Evolutionary conservation across 1,140 invertebrate genomes (phyloP).

Genomic region (Brachionus paranguensis): DNA sequence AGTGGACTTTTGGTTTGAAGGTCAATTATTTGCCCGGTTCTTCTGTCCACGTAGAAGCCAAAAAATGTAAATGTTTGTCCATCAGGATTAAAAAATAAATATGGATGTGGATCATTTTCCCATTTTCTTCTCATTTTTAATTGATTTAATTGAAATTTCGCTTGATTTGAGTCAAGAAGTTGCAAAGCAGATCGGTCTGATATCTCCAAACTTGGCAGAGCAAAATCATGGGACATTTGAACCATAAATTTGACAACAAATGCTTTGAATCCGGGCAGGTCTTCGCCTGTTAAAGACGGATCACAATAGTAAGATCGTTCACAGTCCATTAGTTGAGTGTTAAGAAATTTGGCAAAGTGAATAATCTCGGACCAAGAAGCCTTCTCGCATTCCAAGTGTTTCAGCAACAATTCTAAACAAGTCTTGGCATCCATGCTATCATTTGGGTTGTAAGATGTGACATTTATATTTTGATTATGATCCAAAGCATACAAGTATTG

Average conservation of each 20-base stretch:
- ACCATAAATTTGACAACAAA: conserved; percentile 27
- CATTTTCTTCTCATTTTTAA: conserved; percentile 31
- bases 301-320: conserved; percentile 48
- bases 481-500: conserved; percentile 44
- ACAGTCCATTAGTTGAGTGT: conserved; percentile 48
- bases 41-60: not conserved
- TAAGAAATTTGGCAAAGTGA: conserved; percentile 51
- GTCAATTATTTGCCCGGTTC: not conserved
- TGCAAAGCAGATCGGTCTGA: conserved; percentile 11
- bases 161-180: not conserved
- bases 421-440: conserved; percentile 3
- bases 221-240: conserved; percentile 32
- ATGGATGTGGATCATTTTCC: conserved; percentile 34
- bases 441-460: not conserved
- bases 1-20: not conserved
- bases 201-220: conserved; percentile 14
- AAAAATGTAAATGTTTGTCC: conserved; percentile 39
- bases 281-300: conserved; percentile 42
- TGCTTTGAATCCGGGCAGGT: conserved; percentile 42
- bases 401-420: conserved; percentile 43
- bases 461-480: not conserved
- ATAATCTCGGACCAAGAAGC: conserved; percentile 51
- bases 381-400: conserved; percentile 47
- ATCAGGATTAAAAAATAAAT: conserved; percentile 35
- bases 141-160: conserved; percentile 22